phyloP scores from a whole-genome alignment of 2,888 invertebrate genomes.

The Acrobeloides nanus region DNA sequence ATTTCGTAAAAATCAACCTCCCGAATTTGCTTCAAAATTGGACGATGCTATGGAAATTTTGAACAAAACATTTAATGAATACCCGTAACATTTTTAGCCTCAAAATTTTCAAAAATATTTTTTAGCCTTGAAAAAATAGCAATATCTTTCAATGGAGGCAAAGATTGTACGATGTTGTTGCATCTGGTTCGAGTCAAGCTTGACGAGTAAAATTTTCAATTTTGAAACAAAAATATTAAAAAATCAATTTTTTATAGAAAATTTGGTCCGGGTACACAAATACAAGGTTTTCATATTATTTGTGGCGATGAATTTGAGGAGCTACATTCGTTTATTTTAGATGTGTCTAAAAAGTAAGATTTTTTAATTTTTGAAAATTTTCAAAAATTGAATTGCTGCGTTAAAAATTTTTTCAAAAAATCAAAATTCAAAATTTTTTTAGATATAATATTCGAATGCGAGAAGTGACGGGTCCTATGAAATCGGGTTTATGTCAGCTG shows the following conservation, averaged over 20 bases:
- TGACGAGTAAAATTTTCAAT: conserved; percentile 29
- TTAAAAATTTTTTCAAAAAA: no score
- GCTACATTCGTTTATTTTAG: conserved; percentile 71
- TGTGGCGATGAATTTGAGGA: conserved; percentile 75
- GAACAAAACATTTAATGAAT: conserved; percentile 51
- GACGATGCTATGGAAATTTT: conserved; percentile 53
- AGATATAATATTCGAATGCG: conserved; percentile 69
- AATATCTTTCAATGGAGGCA: conserved; percentile 93
- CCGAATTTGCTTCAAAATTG: conserved; percentile 33
- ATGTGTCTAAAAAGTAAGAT: conserved; percentile 51
- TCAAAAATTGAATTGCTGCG: no score
- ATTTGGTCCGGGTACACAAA: conserved; percentile 32
- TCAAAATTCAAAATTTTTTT: no score
- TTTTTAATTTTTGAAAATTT: no score
- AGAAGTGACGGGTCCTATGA: conserved; percentile 67
- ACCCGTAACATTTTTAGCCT: conserved; percentile 24
- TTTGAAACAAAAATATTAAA: background rate
- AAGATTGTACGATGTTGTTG: conserved; percentile 88
- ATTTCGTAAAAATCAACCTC: conserved; percentile 12
- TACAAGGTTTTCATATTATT: conserved; percentile 71
- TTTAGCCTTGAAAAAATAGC: conserved; percentile 71
- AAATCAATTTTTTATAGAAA: conserved; percentile 23
- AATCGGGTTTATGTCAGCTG: conserved; percentile 65
- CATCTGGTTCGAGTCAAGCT: conserved; percentile 60
- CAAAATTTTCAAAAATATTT: no score